A percentile compares a stretch with the other conserved stretches of the same genome.
Evolutionary conservation across 2,888 invertebrate species (phyloP).

Genomic region (Smittia aterrima): DNA sequence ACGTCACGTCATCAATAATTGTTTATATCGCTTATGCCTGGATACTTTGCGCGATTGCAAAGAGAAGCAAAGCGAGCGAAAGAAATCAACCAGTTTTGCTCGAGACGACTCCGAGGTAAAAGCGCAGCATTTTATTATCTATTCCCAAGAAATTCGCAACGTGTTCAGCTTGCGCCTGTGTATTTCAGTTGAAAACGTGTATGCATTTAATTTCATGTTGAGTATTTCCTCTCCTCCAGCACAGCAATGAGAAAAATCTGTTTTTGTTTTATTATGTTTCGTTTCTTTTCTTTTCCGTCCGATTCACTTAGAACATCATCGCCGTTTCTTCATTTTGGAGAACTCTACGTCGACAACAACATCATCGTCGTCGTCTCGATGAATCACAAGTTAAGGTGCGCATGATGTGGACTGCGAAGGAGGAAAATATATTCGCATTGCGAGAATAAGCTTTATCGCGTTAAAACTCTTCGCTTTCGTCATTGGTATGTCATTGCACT

Average conservation of each 20-base stretch:
- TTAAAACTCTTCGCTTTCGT: too few species aligned
- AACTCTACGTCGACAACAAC: background rate
- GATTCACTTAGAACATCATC: background rate
- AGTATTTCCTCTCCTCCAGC: slow-evolving; percentile 23
- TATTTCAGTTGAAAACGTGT: background rate
- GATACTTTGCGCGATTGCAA: slow-evolving; percentile 2
- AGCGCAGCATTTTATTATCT: slow-evolving; percentile 18
- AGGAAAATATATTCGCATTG: too few species aligned
- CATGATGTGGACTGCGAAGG: background rate
- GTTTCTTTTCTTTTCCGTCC: background rate
- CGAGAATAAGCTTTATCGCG: background rate
- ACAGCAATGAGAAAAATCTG: background rate
- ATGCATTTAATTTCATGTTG: slow-evolving; percentile 36
- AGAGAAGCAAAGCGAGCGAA: background rate
- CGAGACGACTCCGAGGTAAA: background rate
- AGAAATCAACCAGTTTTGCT: too few species aligned
- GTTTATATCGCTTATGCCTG: slow-evolving; percentile 22
- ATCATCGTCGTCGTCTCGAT: background rate
- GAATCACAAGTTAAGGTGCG: slow-evolving; percentile 6
- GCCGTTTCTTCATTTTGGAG: background rate
- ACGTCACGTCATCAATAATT: slow-evolving; percentile 41
- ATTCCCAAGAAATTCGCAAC: slow-evolving; percentile 31
- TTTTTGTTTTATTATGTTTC: background rate
- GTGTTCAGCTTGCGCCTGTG: background rate
- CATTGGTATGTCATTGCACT: too few species aligned